A percentile compares a stretch with the other conserved stretches of the same genome.
Conservation (phyloP, 1,140 invertebrate species). For the Apis laboriosa region DNA sequence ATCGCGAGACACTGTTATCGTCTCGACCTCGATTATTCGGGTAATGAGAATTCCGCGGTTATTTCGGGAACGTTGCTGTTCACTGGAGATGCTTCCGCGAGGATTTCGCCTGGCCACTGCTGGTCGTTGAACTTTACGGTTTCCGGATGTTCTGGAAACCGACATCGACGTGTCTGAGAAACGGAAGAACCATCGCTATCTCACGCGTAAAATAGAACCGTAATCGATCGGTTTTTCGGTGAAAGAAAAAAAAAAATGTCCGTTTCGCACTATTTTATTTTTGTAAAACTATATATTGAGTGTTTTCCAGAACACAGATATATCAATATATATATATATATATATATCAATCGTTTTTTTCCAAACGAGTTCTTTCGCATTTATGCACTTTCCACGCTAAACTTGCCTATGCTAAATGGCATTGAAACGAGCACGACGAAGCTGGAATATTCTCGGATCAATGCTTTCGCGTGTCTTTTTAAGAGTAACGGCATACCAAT, state of each 20-base stretch:
- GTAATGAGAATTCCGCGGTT: constrained; percentile 49
- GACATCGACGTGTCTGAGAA: constrained; percentile 12
- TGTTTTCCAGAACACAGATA: no score
- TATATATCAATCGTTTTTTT: no score
- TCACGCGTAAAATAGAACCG: neutral
- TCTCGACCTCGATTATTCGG: constrained; percentile 43
- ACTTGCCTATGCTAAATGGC: neutral
- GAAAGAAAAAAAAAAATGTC: neutral
- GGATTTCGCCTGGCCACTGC: constrained; percentile 12
- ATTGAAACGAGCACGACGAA: neutral
- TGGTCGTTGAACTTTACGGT: constrained; percentile 33
- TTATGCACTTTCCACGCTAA: neutral
- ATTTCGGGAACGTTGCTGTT: constrained; percentile 27
- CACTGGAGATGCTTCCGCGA: constrained; percentile 16
- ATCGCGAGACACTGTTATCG: constrained; percentile 24
- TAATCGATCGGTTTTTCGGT: neutral
- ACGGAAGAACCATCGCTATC: constrained; percentile 11
- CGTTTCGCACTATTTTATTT: neutral
- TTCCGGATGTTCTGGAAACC: constrained; percentile 27
- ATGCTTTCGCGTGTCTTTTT: constrained; percentile 34
- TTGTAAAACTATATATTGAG: no score
- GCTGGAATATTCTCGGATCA: constrained; percentile 14
- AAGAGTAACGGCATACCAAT: constrained; percentile 19
- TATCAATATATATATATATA: no score
- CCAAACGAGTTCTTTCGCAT: neutral